These are phyloP conservation scores for Microcebus murinus DNA, from an alignment of 2,113 vertebrate genomes.

Conservation along the genomic window DNA sequence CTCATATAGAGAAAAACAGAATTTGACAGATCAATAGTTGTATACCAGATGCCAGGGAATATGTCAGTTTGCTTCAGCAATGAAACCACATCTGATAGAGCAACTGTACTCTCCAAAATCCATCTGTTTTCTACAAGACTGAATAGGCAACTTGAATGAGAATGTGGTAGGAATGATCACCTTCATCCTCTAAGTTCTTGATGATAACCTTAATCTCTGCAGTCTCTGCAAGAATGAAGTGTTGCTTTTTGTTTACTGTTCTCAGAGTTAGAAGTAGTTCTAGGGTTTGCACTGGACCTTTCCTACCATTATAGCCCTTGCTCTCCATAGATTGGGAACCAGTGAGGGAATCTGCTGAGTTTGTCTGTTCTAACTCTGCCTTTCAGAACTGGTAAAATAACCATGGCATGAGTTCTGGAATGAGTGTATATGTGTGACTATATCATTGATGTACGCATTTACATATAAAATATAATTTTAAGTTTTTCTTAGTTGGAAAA, in stretches of 20 bases:
- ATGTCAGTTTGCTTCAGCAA: neutral
- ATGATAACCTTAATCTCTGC: neutral
- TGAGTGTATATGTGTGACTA: neutral
- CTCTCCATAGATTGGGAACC: neutral
- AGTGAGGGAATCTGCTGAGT: neutral
- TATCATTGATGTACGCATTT: neutral
- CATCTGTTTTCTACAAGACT: neutral
- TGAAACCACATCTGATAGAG: neutral
- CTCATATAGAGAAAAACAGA: neutral
- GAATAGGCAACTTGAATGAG: neutral
- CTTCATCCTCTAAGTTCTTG: neutral
- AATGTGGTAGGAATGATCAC: neutral
- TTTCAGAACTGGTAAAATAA: conserved; percentile 6
- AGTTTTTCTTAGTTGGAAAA: neutral
- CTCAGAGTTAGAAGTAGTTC: neutral
- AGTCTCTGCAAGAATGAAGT: neutral
- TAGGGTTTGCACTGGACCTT: neutral
- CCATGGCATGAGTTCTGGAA: neutral
- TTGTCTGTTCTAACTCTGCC: neutral
- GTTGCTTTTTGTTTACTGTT: neutral
- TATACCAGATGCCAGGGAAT: neutral
- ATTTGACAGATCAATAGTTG: neutral
- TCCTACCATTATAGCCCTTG: neutral
- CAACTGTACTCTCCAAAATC: neutral
- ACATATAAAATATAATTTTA: neutral